phyloP scores from a whole-genome alignment of 2,888 invertebrate species.

The Automeris io region DNA sequence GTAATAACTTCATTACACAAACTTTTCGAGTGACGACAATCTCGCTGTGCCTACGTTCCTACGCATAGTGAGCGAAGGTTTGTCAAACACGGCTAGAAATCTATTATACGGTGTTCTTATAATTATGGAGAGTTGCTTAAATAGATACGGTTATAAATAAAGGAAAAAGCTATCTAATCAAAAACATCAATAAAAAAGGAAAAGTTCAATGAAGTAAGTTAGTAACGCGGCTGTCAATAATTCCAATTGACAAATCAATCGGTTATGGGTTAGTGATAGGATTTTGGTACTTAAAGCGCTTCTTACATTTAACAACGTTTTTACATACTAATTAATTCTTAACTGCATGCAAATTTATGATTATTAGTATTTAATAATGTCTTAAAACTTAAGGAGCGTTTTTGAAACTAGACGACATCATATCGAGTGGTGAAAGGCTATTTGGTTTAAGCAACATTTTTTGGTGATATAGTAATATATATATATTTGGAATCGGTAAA shows the following conservation, averaged over 20 bases:
- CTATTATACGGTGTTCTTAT: neutral
- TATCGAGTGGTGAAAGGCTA: too few relatives aligned
- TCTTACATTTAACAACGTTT: too few relatives aligned
- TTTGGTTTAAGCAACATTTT: too few relatives aligned
- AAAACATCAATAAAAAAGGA: neutral
- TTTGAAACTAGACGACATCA: too few relatives aligned
- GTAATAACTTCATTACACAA: neutral
- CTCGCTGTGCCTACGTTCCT: neutral
- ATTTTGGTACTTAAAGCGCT: too few relatives aligned
- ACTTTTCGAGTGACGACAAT: neutral
- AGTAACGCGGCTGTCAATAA: constrained; percentile 3
- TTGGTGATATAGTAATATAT: too few relatives aligned
- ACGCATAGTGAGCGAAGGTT: neutral
- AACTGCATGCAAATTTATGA: too few relatives aligned
- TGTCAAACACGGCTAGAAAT: neutral
- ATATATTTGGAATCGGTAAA: too few relatives aligned
- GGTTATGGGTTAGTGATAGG: neutral
- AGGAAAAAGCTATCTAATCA: neutral
- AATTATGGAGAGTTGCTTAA: neutral
- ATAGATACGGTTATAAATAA: neutral
- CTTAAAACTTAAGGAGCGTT: too few relatives aligned
- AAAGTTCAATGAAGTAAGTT: neutral
- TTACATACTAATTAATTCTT: too few relatives aligned
- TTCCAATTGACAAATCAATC: neutral
- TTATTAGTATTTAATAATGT: too few relatives aligned